phyloP scores from a whole-genome alignment of 92 coral and sea anemone genomes.

The Ricordea florida region DNA sequence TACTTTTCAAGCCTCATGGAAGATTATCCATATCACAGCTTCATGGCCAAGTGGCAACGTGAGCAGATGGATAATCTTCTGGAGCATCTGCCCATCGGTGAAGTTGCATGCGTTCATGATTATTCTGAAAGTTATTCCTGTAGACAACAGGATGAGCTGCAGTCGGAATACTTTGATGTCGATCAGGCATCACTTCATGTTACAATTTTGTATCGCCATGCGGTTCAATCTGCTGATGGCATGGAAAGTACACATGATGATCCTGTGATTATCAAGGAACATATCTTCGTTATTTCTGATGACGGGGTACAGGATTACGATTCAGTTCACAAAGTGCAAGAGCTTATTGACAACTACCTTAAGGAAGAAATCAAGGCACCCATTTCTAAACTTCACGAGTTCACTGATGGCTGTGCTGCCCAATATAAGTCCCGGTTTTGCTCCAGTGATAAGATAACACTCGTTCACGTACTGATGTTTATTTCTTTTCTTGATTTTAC shows the following conservation, averaged over 20 bases:
- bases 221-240: conserved; percentile 25
- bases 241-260: conserved; percentile 23
- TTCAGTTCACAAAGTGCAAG: conserved; percentile 18
- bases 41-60: conserved; percentile 39
- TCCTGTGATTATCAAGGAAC: conserved; percentile 22
- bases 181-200: conserved; percentile 22
- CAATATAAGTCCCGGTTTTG: conserved; percentile 8
- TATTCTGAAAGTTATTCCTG: conserved; percentile 34
- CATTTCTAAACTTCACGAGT: background rate
- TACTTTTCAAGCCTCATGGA: conserved; percentile 10
- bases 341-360: conserved; percentile 16
- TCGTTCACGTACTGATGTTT: too few relatives aligned
- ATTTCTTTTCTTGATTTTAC: too few relatives aligned
- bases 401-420: conserved; percentile 18
- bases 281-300: conserved; percentile 24
- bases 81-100: conserved; percentile 4
- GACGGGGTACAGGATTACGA: conserved; percentile 8
- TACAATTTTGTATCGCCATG: conserved; percentile 21
- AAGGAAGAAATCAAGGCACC: background rate
- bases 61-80: conserved; percentile 12
- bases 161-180: conserved; percentile 35
- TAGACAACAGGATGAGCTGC: conserved; percentile 35
- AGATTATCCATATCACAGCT: conserved; percentile 15
- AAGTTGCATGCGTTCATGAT: conserved; percentile 20
- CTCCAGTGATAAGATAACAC: background rate